phyloP scores from a whole-genome alignment of 2,888 invertebrate species.

The Lasioglossum vierecki region DNA sequence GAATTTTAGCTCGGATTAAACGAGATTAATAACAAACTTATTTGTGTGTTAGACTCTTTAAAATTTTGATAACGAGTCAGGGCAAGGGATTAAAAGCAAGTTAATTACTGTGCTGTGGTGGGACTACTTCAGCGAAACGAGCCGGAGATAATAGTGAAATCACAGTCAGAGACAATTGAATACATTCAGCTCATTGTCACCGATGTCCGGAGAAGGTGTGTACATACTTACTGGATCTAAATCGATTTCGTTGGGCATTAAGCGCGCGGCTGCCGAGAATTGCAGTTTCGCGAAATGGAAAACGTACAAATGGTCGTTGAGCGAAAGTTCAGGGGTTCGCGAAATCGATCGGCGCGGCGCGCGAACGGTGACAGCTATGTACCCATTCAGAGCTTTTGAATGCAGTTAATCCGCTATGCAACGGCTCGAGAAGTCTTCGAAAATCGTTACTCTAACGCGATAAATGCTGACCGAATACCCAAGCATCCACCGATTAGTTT shows the following conservation, averaged over 20 bases:
- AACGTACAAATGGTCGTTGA: not conserved
- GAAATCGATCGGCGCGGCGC: not conserved
- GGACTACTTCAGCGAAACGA: no score
- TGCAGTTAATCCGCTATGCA: not conserved
- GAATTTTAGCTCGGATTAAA: no score
- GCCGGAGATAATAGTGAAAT: no score
- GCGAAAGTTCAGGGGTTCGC: not conserved
- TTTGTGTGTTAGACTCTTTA: no score
- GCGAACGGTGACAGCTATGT: not conserved
- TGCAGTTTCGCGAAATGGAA: constrained; percentile 3
- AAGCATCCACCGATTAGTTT: not conserved
- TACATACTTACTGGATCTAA: not conserved
- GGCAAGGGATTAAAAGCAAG: no score
- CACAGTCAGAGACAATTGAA: no score
- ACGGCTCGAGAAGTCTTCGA: not conserved
- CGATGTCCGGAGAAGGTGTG: not conserved
- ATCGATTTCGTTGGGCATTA: not conserved
- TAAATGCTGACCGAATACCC: not conserved
- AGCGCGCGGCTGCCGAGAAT: not conserved
- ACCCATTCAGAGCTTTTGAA: not conserved
- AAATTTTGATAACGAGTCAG: no score
- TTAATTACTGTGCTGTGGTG: no score
- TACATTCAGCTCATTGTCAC: no score
- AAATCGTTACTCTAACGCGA: not conserved
- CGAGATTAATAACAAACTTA: no score